Evolutionary conservation across 2,888 invertebrate species (phyloP), one percentile per base, ranked within the genome.

Genomic region (Oligia strigilis): DNA sequence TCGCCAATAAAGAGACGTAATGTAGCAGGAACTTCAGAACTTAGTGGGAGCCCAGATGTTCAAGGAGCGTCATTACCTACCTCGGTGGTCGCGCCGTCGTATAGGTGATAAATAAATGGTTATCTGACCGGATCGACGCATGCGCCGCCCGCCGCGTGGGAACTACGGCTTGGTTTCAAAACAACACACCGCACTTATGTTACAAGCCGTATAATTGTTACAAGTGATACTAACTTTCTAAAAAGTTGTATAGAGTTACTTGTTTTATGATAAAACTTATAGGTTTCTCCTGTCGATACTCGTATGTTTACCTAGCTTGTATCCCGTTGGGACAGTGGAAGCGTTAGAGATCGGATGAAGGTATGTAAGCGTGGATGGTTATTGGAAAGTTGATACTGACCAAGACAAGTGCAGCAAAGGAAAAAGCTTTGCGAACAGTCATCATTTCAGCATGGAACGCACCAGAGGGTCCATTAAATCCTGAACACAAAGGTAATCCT

Each of bases 31-130:
- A 87, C 84, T 77, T 67, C 65, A 74, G 72, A 79, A 78, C 79
- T 75, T 77, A 78, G 74, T 72, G 65, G 72, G 72, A 60, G 75
- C 77, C 86, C 89, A 90, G 87, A 87, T 90, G 81, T 88, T 84
- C 85, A 78, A 72, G 82, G 77, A 79, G 74, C 86, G 83, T 78
- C 78, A 87, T 89, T 85, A 87, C 85, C 88, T 78, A 80, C 84
- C 85, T 83, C 81, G 91, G 91, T 90, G 91, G 90, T 91, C 93
- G 89, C 81, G 77, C 81, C 81, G 72, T 86, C 84, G 83, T 85
- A 86, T 89, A 90, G 91, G 94, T 93, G 93, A 94, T 94, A 94
- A 94, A 94, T 94, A 93, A 92, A 89, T 88, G 86, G 89, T 92
- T 93, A 93, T 93, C 93, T 89, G 89, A 90, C 92, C 90, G 90